Evolutionary conservation across 2,113 vertebrate genomes (phyloP).

Genomic region (Aplodontia rufa): DNA sequence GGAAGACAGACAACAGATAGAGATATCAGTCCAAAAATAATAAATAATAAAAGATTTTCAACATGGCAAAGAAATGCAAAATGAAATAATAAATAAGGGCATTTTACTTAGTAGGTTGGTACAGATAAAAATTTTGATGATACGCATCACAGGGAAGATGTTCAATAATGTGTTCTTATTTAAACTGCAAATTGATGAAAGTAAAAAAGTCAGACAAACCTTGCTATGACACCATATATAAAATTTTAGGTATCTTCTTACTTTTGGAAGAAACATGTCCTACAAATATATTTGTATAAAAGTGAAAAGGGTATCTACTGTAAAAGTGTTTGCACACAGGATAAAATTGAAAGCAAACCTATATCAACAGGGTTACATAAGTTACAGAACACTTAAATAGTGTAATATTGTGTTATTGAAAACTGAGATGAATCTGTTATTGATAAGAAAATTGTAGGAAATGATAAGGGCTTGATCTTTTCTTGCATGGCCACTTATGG

Average conservation of each 20-base stretch:
- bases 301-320: not conserved
- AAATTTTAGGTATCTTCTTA: not conserved
- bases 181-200: not conserved
- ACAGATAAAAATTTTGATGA: not conserved
- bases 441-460: not conserved
- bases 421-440: not conserved
- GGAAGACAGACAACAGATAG: not conserved
- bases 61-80: not conserved
- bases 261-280: not conserved
- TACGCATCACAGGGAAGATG: not conserved
- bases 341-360: conserved; percentile 27
- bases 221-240: not conserved
- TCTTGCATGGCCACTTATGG: not conserved
- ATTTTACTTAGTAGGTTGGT: not conserved
- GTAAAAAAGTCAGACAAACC: not conserved
- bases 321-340: conserved; percentile 6
- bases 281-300: not conserved
- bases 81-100: not conserved
- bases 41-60: not conserved
- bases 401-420: not conserved
- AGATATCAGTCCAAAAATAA: not conserved
- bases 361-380: not conserved
- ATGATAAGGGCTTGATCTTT: not conserved
- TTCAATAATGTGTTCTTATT: not conserved
- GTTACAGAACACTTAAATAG: not conserved